Conservation (phyloP, 1,140 invertebrate genomes). For the Hyphantria cunea region DNA sequence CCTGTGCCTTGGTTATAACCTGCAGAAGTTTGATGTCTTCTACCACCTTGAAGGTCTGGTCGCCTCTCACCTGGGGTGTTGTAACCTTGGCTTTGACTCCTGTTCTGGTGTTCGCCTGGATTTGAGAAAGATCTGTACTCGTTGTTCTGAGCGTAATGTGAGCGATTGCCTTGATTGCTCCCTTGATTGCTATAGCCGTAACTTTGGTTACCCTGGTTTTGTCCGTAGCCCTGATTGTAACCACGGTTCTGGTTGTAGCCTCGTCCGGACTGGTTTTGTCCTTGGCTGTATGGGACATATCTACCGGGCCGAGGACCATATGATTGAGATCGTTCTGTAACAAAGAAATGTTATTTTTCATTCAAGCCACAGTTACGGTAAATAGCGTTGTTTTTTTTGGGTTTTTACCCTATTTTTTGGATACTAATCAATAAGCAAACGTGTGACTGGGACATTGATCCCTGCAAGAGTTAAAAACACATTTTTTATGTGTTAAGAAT, state of each 20-base stretch:
- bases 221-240: conserved; percentile 27
- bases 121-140: conserved; percentile 6
- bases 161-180: conserved; percentile 13
- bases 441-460: too few species aligned
- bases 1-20: conserved; percentile 12
- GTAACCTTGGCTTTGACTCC: not conserved
- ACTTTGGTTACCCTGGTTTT: conserved; percentile 17
- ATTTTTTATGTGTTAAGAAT: too few species aligned
- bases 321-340: conserved; percentile 63
- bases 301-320: conserved; percentile 63
- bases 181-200: conserved; percentile 33
- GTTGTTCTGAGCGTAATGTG: conserved; percentile 7
- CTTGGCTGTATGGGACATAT: conserved; percentile 48
- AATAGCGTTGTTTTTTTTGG: too few species aligned
- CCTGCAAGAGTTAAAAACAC: too few species aligned
- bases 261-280: conserved; percentile 9
- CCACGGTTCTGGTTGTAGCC: conserved; percentile 17
- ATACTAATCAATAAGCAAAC: too few species aligned
- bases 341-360: conserved; percentile 30
- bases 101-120: conserved; percentile 4
- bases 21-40: conserved; percentile 2
- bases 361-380: too few species aligned
- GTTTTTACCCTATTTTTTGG: too few species aligned
- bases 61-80: conserved; percentile 4
- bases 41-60: too few species aligned